Percentiles rank a stretch among this genome's conserved stretches.
phyloP scores from a whole-genome alignment of 2,113 vertebrate genomes.

The Colinus virginianus region DNA sequence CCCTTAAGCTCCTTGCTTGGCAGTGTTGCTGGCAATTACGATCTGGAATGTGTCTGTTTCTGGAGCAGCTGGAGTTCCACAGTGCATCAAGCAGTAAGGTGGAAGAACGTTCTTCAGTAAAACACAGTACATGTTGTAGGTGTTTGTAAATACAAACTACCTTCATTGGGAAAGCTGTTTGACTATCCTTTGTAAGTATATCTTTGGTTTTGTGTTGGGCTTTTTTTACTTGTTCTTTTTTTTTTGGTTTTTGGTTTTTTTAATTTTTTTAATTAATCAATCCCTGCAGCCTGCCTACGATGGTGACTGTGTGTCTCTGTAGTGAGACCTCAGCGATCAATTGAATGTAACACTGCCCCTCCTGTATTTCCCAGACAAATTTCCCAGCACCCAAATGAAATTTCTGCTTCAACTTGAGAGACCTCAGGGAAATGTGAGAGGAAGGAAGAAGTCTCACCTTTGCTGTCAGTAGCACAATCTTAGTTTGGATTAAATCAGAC shows the following conservation, averaged over 20 bases:
- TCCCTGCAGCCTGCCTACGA: background rate
- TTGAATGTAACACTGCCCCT: background rate
- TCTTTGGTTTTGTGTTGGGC: background rate
- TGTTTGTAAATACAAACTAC: background rate
- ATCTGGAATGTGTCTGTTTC: background rate
- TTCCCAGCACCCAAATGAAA: background rate
- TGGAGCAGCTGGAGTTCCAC: background rate
- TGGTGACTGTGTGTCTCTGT: background rate
- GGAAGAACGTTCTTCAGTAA: background rate
- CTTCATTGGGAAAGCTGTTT: background rate
- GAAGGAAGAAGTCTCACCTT: background rate
- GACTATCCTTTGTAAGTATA: background rate
- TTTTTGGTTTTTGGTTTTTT: too few relatives aligned
- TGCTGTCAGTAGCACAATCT: background rate
- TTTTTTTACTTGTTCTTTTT: background rate
- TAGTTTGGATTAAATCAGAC: background rate
- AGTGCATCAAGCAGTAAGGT: background rate
- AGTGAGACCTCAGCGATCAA: background rate
- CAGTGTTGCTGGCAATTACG: background rate
- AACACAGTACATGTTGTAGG: background rate
- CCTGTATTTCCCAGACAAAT: fast-evolving
- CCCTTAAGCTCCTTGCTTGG: background rate
- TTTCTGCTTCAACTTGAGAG: background rate
- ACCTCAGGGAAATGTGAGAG: background rate
- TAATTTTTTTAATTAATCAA: background rate